Evolutionary conservation across 2,888 invertebrate genomes (phyloP).

Genomic region (Bombyx huttoni): DNA sequence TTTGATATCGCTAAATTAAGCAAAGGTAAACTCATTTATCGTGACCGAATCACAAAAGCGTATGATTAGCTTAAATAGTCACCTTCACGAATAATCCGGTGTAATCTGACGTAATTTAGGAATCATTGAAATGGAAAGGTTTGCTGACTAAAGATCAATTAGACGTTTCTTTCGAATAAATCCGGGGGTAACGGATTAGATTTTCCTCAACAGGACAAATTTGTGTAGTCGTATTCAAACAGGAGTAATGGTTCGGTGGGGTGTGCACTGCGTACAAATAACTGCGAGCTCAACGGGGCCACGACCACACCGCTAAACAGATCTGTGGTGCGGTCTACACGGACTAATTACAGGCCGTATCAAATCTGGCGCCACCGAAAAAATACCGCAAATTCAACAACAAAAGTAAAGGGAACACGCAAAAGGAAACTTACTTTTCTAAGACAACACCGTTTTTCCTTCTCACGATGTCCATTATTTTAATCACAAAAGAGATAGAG

Average conservation of each 20-base stretch:
- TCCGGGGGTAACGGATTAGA: conserved; percentile 11
- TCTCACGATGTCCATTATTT: conserved; percentile 18
- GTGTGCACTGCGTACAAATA: conserved; percentile 24
- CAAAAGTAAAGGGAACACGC: conserved; percentile 3
- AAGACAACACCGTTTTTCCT: conserved; percentile 8
- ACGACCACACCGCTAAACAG: conserved; percentile 24
- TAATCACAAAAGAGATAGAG: conserved; percentile 30
- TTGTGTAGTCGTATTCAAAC: conserved; percentile 19
- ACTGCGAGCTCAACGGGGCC: conserved; percentile 21
- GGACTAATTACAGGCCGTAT: conserved; percentile 29
- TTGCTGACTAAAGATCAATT: conserved; percentile 27
- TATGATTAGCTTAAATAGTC: conserved; percentile 22
- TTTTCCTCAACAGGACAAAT: conserved; percentile 20
- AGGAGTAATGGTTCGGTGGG: conserved; percentile 21
- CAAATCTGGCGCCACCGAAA: conserved; percentile 15
- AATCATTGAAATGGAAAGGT: conserved; percentile 19
- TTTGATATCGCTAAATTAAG: conserved; percentile 20
- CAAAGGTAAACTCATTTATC: conserved; percentile 28
- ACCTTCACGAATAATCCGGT: conserved; percentile 24
- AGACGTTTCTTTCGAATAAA: conserved; percentile 22
- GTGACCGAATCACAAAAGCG: conserved; percentile 25
- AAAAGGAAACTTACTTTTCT: conserved; percentile 19
- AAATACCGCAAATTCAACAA: conserved; percentile 9
- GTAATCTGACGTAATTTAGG: conserved; percentile 25
- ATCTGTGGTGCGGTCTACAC: conserved; percentile 23